Base-by-base conservation (phyloP, 1,140 invertebrate species). In the Chelonus insularis region DNA sequence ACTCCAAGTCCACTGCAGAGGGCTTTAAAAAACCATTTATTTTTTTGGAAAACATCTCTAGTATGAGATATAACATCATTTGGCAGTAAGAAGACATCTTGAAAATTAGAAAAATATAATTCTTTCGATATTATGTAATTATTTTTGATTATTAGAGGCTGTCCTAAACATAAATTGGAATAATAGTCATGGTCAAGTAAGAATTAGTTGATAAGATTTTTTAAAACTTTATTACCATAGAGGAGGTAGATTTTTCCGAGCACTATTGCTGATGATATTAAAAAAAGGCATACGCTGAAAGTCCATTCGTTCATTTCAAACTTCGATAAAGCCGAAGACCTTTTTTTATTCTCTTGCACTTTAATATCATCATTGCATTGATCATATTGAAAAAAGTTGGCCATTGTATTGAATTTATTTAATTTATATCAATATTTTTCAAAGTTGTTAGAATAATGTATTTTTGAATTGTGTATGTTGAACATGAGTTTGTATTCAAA, bases 21-120 rank as follows among this genome's bases (percentile, higher is more conserved):
- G 12, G 75, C 77, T 60, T 57, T 71, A 8, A 79, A 36, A 12
- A 78, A 34, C 71, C 73, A 75, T 37, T 59, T 56, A 32, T 70
- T 72, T 14, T 52, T 67, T 54, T 62, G 62, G 4, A 65, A 51
- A 29, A 70, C 25, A 29, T 29, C 7, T 7, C 3, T 29, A 4
- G 7, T 3, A 29, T 29, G 3, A 29, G 3, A 4, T 29, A 71
- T 32, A 20, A 66, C 55, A 21, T 69, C 62, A 29, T 29, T 29
- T 7, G 25, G 25, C 25, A 29, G 25, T 29, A 29, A 29, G 3
- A 29, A 7, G 25, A 29, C 3, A 29, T 7, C 25, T 7, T 4
- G 7, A 29, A 29, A 3, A 29, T 7, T 29, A 4, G 3, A 3
- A 4, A 29, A 29, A 29, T 29, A 4, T 4, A 29, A 29, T 29